Percentiles rank a stretch among this genome's conserved stretches.
Evolutionary conservation across 2,797 vertebrate species (phyloP).

Genomic region (Prionace glauca): DNA sequence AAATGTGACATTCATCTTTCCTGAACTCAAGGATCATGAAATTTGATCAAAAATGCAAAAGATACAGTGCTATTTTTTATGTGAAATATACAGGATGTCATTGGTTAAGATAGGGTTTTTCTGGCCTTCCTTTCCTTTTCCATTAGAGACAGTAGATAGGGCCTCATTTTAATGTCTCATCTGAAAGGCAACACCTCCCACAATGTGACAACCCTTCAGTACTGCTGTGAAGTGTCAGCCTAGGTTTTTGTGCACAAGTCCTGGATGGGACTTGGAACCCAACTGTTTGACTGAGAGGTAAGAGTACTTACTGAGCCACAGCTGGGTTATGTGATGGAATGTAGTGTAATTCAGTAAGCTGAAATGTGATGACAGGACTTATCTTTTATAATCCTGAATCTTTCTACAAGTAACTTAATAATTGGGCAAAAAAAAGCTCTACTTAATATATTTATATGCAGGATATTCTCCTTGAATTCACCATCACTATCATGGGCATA

Average conservation of each 20-base stretch:
- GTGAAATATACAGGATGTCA: background rate
- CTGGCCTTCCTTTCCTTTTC: too few relatives aligned
- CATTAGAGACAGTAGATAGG: background rate
- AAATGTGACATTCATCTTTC: background rate
- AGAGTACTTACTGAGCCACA: background rate
- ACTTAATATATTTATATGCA: background rate
- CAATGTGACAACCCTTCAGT: background rate
- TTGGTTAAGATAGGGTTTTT: background rate
- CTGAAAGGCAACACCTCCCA: background rate
- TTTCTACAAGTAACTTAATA: background rate
- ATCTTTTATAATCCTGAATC: background rate
- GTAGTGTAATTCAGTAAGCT: background rate
- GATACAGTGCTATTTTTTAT: background rate
- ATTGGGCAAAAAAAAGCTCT: background rate
- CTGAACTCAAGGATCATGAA: background rate
- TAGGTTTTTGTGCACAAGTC: background rate
- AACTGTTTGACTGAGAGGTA: background rate
- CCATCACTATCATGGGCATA: too few relatives aligned
- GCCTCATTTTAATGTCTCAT: background rate
- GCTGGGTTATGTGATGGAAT: too few relatives aligned
- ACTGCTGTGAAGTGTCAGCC: background rate
- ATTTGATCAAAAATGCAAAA: background rate
- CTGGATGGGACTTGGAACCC: background rate
- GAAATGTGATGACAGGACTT: background rate
- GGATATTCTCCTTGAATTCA: too few relatives aligned